Base-by-base conservation (phyloP, 2,797 vertebrate species). In the Epinephelus coioides region DNA sequence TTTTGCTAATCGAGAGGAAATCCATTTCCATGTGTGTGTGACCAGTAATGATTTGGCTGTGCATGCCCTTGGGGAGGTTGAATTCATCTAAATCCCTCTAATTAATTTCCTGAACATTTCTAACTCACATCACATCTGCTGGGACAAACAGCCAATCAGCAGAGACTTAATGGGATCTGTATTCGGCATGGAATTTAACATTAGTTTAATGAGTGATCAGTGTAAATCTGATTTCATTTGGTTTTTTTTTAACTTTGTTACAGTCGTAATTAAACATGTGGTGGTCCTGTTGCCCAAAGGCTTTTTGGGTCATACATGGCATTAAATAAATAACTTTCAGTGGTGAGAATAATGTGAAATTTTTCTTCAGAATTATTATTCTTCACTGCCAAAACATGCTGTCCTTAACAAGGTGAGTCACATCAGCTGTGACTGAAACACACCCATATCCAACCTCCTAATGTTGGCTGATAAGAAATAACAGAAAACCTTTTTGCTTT, bases 1-100 rank as follows among this genome's bases (percentile, higher is more conserved):
- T 69, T 82, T 77, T 50, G 69, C 50, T 84, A 83, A 75, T 67
- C 3, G 21, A 76, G 66, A 76, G 76, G 53, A 82, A 86, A 82
- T 84, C 60, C 57, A 67, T 60, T 79, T 79, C 76, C 25, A 63
- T 61, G 54, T 82, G 56, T 82, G 56, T 85, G 80, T 49, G 69
- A 82, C n/a, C 75, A 70, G 61, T 74, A 80, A 76, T 68, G 67
- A 75, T 75, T 54, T 69, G 15, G 66, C 43, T 57, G 47, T 44
- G 56, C 8, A 4, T 51, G 76, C 72, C 69, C 74, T 23, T 40
- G 46, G 59, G 76, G 76, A 23, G 21, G 40, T 47, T 47, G 30
- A 77, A 71, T 76, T 54, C 0, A 53, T 78, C 73, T 72, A 60
- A 82, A 80, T 83, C 55, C 27, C 23, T 54, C n/a, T 81, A 51